Percentiles rank a stretch among this genome's conserved stretches.
phyloP scores from a whole-genome alignment of 1,140 invertebrate species.

The Leguminivora glycinivorella region DNA sequence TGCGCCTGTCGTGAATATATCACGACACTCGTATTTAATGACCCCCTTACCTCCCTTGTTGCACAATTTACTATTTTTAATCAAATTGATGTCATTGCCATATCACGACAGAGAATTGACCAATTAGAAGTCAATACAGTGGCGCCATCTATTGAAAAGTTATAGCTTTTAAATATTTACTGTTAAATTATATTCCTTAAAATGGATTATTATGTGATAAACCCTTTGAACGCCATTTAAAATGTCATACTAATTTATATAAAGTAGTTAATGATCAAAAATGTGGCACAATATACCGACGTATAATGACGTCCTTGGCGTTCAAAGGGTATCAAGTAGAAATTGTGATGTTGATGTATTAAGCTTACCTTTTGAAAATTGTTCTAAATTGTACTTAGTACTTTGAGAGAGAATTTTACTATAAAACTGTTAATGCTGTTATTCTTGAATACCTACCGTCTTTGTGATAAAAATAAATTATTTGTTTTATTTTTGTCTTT shows the following conservation, averaged over 20 bases:
- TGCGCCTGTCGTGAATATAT: too few species aligned
- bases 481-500: neutral
- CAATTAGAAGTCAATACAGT: neutral
- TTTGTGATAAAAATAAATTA: slow-evolving; percentile 7
- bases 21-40: too few species aligned
- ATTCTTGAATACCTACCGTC: neutral
- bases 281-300: too few species aligned
- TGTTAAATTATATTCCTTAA: neutral
- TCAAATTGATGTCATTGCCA: too few species aligned
- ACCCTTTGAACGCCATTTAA: neutral
- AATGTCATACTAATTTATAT: too few species aligned
- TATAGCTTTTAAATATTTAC: neutral
- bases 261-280: too few species aligned
- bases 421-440: neutral
- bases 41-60: too few species aligned
- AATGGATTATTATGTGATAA: neutral
- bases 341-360: neutral
- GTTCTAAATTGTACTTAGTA: slow-evolving; percentile 6
- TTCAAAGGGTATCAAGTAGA: neutral
- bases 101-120: neutral
- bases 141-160: neutral
- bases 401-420: slow-evolving; percentile 6
- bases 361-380: neutral
- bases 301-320: neutral
- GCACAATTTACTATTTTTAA: too few species aligned